Percentiles rank a stretch among this genome's conserved stretches.
Evolutionary conservation across 1,140 invertebrate species (phyloP).

Genomic region (Conopomorpha cramerella): DNA sequence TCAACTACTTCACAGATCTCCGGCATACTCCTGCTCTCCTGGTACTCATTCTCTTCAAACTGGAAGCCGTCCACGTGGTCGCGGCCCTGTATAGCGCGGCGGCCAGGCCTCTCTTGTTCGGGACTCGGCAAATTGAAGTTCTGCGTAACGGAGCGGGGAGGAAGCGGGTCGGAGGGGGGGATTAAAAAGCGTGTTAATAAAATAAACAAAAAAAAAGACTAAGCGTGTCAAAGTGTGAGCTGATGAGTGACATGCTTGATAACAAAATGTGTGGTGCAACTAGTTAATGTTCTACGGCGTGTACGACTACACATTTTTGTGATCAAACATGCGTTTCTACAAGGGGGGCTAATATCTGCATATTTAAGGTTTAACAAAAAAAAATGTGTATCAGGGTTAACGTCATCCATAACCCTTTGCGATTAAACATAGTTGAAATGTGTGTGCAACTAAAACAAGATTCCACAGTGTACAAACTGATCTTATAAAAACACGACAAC

Average conservation of each 20-base stretch:
- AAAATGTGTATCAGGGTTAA: too few relatives aligned
- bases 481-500: constrained; percentile 18
- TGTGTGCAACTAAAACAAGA: too few relatives aligned
- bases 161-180: constrained; percentile 30
- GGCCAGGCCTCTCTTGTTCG: constrained; percentile 18
- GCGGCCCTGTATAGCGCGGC: constrained; percentile 18
- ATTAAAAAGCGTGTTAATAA: constrained; percentile 63
- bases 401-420: constrained; percentile 27
- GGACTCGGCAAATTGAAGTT: constrained; percentile 48
- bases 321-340: too few relatives aligned
- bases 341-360: too few relatives aligned
- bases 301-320: too few relatives aligned
- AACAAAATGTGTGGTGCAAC: constrained; percentile 18
- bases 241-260: constrained; percentile 32
- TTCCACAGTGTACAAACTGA: too few relatives aligned
- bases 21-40: constrained; percentile 17
- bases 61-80: constrained; percentile 34
- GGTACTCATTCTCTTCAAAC: constrained; percentile 34
- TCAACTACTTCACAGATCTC: constrained; percentile 39
- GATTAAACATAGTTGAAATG: too few relatives aligned
- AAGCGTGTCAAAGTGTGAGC: constrained; percentile 12
- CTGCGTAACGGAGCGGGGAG: constrained; percentile 38
- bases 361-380: too few relatives aligned
- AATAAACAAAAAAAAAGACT: constrained; percentile 59
- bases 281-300: too few relatives aligned